Evolutionary conservation across 2,113 vertebrate genomes (phyloP), one percentile per base, ranked within the genome.

Genomic region (Crypturellus undulatus): DNA sequence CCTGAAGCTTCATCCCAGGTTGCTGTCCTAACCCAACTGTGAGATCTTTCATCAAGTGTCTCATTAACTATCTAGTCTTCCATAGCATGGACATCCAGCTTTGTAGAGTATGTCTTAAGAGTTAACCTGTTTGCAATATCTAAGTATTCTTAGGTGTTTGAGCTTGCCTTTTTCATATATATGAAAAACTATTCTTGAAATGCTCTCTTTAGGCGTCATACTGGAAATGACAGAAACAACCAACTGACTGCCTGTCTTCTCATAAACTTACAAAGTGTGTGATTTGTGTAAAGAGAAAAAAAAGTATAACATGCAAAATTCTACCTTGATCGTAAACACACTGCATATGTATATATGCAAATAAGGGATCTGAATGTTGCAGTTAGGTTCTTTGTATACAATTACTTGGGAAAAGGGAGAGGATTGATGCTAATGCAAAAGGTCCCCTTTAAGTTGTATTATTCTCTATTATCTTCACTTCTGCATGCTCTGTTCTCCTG

Each of bases 381-480:
- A 62, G 4, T 62, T 58, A 69, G 9, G 13, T 1, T 21, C 3
- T 42, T 47, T 56, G 4, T 51, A 78, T 86, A 16, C 76, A 40
- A 86, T 84, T 42, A 75, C 4, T 5, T 47, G 5, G 63, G 67
- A 34, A 79, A 83, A 75, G 4, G 9, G 54, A 78, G 84, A 69
- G 4, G 3, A 45, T 22, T 76, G 15, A 30, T 49, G 16, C 1
- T 13, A 62, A 6, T 7, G 5, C 6, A 67, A 22, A 40, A 5
- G 5, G 5, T 4, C 2, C 3, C 2, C 9, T 69, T 2, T 25
- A 67, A 65, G 3, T 12, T 64, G 1, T 19, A 40, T 30, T 69
- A 60, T 6, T 7, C 14, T 6, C 20, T 3, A 3, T 3, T 40
- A 40, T 40, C 40, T 3, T 71, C 21, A 15, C 2, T 59, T 77